A percentile compares a stretch with the other conserved stretches of the same genome.
These are phyloP conservation scores for Pocillopora grandis DNA, from an alignment of 92 coral and sea anemone species.

Conservation along the genomic window DNA sequence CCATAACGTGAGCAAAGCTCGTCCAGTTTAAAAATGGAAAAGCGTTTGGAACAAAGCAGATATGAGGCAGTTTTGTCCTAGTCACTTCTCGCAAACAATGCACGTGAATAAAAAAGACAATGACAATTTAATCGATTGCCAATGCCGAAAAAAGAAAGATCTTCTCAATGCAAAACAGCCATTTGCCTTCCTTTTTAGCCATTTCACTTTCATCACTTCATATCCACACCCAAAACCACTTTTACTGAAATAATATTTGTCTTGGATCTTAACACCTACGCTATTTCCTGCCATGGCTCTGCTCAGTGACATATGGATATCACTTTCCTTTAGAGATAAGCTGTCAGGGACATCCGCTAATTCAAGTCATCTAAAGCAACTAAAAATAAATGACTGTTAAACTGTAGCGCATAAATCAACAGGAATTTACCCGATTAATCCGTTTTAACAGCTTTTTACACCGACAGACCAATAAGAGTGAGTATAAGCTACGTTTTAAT, in stretches of 20 bases:
- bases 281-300: neutral
- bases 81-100: no score
- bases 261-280: neutral
- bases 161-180: neutral
- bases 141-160: no score
- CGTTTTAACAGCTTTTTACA: neutral
- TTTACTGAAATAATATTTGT: neutral
- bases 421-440: neutral
- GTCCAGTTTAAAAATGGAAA: no score
- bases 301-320: conserved; percentile 6
- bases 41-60: no score
- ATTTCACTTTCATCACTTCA: neutral
- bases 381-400: conserved; percentile 12
- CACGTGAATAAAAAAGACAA: no score
- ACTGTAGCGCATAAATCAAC: neutral
- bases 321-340: conserved; percentile 12
- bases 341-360: conserved; percentile 26
- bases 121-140: no score
- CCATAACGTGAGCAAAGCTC: no score
- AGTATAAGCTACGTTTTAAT: neutral
- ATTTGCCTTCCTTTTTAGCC: neutral
- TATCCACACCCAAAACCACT: conserved; percentile 10
- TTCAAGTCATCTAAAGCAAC: neutral
- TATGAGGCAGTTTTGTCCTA: no score
- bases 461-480: neutral